Evolutionary conservation across 2,888 invertebrate species (phyloP).

Genomic region (Hydropsyche betteni): DNA sequence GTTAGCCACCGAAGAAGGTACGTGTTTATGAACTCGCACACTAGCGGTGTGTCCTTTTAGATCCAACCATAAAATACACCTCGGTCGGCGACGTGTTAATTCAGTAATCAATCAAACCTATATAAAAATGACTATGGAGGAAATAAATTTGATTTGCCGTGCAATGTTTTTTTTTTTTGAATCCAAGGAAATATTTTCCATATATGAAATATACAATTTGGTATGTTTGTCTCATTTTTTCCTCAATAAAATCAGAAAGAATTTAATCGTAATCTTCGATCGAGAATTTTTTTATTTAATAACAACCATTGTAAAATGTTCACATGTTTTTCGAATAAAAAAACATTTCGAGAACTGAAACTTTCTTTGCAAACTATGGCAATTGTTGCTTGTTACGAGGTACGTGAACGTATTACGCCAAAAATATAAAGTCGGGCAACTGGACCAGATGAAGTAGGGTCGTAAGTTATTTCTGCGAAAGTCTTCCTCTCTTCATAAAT

Average conservation of each 20-base stretch:
- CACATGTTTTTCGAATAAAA: no score
- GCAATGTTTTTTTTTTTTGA: no score
- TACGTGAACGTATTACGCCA: background rate
- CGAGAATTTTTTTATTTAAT: no score
- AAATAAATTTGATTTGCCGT: no score
- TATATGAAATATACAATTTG: no score
- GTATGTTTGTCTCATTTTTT: no score
- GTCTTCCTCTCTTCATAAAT: background rate
- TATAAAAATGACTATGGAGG: background rate
- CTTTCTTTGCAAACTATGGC: background rate
- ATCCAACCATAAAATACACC: slow-evolving; percentile 17
- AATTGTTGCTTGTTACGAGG: background rate
- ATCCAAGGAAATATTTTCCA: no score
- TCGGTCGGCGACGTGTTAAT: slow-evolving; percentile 15
- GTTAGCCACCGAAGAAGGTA: background rate
- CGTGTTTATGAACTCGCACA: background rate
- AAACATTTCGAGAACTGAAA: background rate
- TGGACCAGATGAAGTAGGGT: background rate
- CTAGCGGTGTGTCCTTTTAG: background rate
- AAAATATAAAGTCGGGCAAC: slow-evolving; percentile 4
- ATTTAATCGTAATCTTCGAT: no score
- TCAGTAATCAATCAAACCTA: slow-evolving; percentile 8
- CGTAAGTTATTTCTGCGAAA: slow-evolving; percentile 8
- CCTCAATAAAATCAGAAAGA: no score
- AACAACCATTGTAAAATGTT: no score